A percentile compares a stretch with the other conserved stretches of the same genome.
phyloP scores from a whole-genome alignment of 2,888 invertebrate genomes.

The Xestobium rufovillosum region DNA sequence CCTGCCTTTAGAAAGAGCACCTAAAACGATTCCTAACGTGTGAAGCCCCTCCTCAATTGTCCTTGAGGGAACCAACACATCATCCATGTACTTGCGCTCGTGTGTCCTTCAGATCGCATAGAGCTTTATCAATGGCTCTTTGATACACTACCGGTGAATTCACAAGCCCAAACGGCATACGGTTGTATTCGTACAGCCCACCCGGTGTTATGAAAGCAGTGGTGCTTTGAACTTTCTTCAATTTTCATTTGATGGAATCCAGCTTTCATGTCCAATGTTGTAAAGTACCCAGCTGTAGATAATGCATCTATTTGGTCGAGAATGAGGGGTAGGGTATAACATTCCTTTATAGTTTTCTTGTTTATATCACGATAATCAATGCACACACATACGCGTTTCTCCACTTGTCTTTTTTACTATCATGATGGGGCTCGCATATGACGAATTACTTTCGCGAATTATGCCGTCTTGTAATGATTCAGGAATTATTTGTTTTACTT shows the following conservation, averaged over 20 bases:
- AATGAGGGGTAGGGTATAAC: constrained; percentile 22
- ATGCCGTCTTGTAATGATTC: constrained; percentile 22
- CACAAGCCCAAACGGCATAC: too few species aligned
- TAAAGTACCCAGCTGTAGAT: constrained; percentile 19
- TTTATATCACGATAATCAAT: too few species aligned
- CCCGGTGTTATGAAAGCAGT: too few species aligned
- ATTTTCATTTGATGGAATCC: too few species aligned
- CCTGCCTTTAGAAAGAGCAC: constrained; percentile 17
- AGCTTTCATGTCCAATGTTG: too few species aligned
- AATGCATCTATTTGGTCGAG: constrained; percentile 23
- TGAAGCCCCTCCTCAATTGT: constrained; percentile 21
- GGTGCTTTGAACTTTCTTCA: too few species aligned
- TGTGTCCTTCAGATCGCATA: constrained; percentile 19
- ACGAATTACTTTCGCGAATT: too few species aligned
- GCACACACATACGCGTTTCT: constrained; percentile 20
- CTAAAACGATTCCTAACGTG: constrained; percentile 18
- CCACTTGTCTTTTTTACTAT: constrained; percentile 25
- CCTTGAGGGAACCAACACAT: constrained; percentile 18
- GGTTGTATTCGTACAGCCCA: too few species aligned
- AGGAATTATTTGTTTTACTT: constrained; percentile 20
- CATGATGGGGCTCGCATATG: constrained; percentile 23
- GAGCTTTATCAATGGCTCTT: constrained; percentile 20
- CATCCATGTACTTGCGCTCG: constrained; percentile 22
- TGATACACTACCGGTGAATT: constrained; percentile 21
- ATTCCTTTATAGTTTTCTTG: constrained; percentile 19